Evolutionary conservation across 2,888 invertebrate genomes (phyloP).

Genomic region (Macrophya alboannulata): DNA sequence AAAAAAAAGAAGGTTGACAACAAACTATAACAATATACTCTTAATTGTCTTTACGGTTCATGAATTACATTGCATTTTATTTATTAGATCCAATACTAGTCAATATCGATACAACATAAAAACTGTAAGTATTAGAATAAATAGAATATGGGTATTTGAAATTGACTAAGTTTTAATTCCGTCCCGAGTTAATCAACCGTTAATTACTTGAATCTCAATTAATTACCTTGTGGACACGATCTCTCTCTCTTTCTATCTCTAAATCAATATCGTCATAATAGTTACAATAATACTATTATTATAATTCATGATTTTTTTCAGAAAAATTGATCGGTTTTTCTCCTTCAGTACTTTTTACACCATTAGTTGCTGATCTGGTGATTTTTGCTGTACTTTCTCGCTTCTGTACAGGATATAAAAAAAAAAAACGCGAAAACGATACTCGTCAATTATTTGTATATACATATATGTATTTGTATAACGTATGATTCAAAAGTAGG

Average conservation of each 20-base stretch:
- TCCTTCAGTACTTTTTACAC: background rate
- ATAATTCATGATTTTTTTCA: background rate
- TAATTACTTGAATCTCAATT: background rate
- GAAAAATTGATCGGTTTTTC: too few relatives aligned
- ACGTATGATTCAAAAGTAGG: too few relatives aligned
- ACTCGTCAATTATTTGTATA: background rate
- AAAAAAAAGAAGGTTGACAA: background rate
- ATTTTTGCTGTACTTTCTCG: background rate
- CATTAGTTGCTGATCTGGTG: background rate
- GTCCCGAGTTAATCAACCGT: slow-evolving; percentile 22
- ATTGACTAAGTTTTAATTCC: background rate
- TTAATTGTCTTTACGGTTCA: background rate
- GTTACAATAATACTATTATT: background rate
- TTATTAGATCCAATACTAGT: background rate
- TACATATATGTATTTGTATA: background rate
- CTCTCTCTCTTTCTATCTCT: background rate
- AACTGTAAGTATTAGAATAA: background rate
- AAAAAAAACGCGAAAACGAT: background rate
- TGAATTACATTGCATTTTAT: background rate
- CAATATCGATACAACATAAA: background rate
- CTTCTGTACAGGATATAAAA: background rate
- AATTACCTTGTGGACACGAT: background rate
- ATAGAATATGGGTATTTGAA: background rate
- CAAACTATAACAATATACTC: background rate
- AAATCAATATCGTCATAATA: background rate